Evolutionary conservation across 1,140 invertebrate species (phyloP).

Genomic region (Glomeris maerens): DNA sequence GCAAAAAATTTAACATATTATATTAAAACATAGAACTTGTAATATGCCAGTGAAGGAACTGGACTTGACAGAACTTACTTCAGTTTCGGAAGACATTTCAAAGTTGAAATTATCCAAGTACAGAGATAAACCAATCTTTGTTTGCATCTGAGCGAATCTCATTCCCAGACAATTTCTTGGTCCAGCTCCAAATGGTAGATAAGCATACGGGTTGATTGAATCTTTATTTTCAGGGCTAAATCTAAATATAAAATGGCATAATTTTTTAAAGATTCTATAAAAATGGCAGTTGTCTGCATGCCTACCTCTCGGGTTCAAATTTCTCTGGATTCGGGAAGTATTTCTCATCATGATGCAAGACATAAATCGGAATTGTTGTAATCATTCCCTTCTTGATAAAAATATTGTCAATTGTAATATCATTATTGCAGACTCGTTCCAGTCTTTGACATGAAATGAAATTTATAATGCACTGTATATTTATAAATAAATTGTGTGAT

Average conservation of each 20-base stretch:
- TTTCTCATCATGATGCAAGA: conserved; percentile 18
- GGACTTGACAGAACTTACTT: no score
- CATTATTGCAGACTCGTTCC: neutral
- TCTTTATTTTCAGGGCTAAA: neutral
- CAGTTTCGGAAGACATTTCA: no score
- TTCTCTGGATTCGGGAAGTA: conserved; percentile 19
- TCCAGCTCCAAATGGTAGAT: conserved; percentile 41
- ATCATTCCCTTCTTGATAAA: conserved; percentile 15
- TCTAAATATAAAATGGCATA: no score
- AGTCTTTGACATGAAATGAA: neutral
- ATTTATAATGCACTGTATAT: neutral
- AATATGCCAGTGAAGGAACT: no score
- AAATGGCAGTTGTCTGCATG: no score
- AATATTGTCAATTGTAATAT: conserved; percentile 4
- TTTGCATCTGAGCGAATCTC: conserved; percentile 48
- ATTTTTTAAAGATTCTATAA: no score
- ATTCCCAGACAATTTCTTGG: conserved; percentile 41
- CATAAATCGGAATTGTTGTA: conserved; percentile 19
- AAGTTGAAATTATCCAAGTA: no score
- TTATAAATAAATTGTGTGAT: conserved; percentile 42
- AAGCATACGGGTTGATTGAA: neutral
- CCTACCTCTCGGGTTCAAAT: conserved; percentile 19
- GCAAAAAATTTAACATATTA: no score
- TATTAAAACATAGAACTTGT: no score
- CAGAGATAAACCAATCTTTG: no score